Base-by-base conservation (phyloP, 2,113 vertebrate species). In the Peromyscus polionotus region DNA sequence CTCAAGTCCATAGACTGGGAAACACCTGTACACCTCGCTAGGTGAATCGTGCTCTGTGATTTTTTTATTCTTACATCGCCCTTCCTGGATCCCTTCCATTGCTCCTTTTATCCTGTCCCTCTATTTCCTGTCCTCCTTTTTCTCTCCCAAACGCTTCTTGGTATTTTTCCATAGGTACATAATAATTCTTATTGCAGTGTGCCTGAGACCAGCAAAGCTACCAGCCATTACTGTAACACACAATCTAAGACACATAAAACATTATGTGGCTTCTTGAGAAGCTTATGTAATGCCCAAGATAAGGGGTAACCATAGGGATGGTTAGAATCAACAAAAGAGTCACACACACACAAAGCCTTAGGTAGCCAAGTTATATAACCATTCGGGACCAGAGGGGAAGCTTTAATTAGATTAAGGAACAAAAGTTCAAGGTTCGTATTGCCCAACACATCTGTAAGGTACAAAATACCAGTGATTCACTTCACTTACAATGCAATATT, bases 351-450 rank as follows among this genome's bases (percentile, higher is more conserved):
- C 59, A 57, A 72, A 88, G 67, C 36, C 31, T 73, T 85, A 96
- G 77, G 45, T 61, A 90, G 81, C n/a, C 57, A 73, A 94, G 63
- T 95, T 95, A 65, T 45, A 12, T 86, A 95, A 97, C 72, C n/a
- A 3, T 48, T 61, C 77, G 73, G 65, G 28, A 90, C 48, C 42
- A 87, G 75, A 91, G 20, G 57, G 22, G 51, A 88, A 96, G 77
- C 20, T 95, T 79, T 36, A 16, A 72, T 95, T 83, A 90, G 90
- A 95, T 85, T 91, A 94, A 97, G 24, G 13, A n/a, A 91, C 83
- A n/a, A 94, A 95, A 42, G 77, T 93, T 97, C 95, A 97, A 93
- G 76, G 95, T 95, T 91, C 94, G 9, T 31, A 2, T 94, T 95
- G 96, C 28, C 91, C 86, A 94, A 51, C 83, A 72, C 26, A 10